Evolutionary conservation across 2,797 vertebrate species (phyloP).

Genomic region (Antrozous pallidus): DNA sequence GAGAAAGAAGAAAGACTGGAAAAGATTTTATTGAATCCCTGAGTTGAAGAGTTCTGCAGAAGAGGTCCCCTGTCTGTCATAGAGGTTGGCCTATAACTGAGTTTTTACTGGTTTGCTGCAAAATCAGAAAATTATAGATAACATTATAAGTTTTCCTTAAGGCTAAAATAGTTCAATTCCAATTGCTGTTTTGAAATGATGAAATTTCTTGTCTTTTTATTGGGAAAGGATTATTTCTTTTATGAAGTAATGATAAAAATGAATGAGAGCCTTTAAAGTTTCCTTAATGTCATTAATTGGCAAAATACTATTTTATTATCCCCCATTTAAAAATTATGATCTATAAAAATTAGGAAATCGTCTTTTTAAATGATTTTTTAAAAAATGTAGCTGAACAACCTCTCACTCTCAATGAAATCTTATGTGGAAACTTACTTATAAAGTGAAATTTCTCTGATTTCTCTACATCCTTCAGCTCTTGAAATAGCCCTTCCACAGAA

Average conservation of each 20-base stretch:
- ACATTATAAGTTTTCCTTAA: background rate
- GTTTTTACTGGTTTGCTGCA: background rate
- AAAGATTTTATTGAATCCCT: background rate
- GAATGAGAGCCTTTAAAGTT: background rate
- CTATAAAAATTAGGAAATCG: background rate
- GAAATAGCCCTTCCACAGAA: background rate
- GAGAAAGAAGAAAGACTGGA: background rate
- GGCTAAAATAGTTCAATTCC: constrained; percentile 6
- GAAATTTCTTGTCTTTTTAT: background rate
- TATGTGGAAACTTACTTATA: background rate
- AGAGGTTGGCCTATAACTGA: background rate
- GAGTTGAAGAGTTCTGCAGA: background rate
- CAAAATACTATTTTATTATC: background rate
- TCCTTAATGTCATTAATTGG: background rate
- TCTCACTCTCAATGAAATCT: background rate
- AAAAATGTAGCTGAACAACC: background rate
- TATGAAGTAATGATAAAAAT: background rate
- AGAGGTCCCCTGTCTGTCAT: background rate
- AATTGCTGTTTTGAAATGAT: background rate
- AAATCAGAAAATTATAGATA: background rate
- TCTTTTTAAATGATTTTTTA: background rate
- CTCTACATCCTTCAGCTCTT: background rate
- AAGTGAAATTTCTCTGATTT: background rate
- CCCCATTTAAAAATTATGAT: background rate
- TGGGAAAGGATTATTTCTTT: background rate